Evolutionary conservation across 2,113 vertebrate species (phyloP), one percentile per base, ranked within the genome.

Genomic region (Psilopogon haemacephalus): DNA sequence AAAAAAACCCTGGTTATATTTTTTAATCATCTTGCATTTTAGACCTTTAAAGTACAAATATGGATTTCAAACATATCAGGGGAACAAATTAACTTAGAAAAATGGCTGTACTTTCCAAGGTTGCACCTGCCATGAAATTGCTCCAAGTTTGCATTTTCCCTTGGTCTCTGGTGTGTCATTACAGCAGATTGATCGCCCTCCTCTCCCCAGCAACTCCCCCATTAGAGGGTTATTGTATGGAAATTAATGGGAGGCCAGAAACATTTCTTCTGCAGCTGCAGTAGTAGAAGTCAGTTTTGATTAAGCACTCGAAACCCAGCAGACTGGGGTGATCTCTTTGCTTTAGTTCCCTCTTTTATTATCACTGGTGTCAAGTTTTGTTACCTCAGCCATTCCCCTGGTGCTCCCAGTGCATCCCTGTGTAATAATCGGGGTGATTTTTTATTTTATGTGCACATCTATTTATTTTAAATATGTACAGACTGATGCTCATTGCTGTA

Each of bases 221-320:
- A 97, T 97, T 98, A 98, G 94, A 98, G 97, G 95, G 96, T 97
- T 98, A 97, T 97, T 98, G 97, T 98, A 98, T 98, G 97, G 97
- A 98, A 98, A 98, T 98, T 97, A 97, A 98, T 97, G 96, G 97
- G 93, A 97, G 96, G 92, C 94, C 95, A 95, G 96, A 97, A 98
- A 97, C 97, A 97, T 97, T 97, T 95, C 97, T 97, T 98, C 96
- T 97, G 96, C 96, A 97, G 97, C 97, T 97, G 97, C 97, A 96
- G 97, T 97, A 94, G 95, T 84, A 94, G 96, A 95, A 98, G 97
- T 97, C 97, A 97, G 92, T 95, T 98, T 97, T 98, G 98, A 98
- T 98, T 97, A 98, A 98, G 96, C 82, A 78, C 92, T 97, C 56
- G 56, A 93, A 97, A 90, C 70, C 75, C 76, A 6, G 94, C 96